phyloP scores from a whole-genome alignment of 2,888 invertebrate species.

The Leptopilina syphax region DNA sequence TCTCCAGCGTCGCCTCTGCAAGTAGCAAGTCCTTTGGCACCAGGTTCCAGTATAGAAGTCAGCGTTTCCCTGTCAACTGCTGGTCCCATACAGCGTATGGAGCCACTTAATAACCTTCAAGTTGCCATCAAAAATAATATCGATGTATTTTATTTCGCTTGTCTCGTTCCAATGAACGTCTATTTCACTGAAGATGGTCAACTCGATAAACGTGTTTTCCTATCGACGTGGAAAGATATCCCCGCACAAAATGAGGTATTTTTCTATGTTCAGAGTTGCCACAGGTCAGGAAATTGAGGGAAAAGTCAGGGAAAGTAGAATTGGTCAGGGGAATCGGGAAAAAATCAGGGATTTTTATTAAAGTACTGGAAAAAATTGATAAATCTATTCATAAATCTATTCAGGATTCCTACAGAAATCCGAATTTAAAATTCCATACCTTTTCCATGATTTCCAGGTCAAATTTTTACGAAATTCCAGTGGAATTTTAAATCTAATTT shows the following conservation, averaged over 20 bases:
- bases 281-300: too few species aligned
- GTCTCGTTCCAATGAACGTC: constrained; percentile 93
- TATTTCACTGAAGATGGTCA: constrained; percentile 98
- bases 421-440: too few species aligned
- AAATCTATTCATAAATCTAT: too few species aligned
- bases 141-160: constrained; percentile 98
- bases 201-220: constrained; percentile 97
- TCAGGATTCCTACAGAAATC: too few species aligned
- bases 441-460: too few species aligned
- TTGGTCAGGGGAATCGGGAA: too few species aligned
- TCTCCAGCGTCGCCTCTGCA: constrained; percentile 90
- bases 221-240: constrained; percentile 99
- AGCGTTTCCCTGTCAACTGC: constrained; percentile 87
- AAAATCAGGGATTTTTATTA: too few species aligned
- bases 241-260: constrained; percentile 95
- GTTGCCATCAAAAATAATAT: constrained; percentile 99
- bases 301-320: too few species aligned
- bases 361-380: too few species aligned
- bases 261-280: too few species aligned
- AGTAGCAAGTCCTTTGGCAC: constrained; percentile 86
- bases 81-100: constrained; percentile 98
- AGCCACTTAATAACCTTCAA: constrained; percentile 97
- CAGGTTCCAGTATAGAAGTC: constrained; percentile 88
- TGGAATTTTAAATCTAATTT: too few species aligned
- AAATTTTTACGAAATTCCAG: too few species aligned